Evolutionary conservation across 2,797 vertebrate genomes (phyloP).

Genomic region (Argya squamiceps): DNA sequence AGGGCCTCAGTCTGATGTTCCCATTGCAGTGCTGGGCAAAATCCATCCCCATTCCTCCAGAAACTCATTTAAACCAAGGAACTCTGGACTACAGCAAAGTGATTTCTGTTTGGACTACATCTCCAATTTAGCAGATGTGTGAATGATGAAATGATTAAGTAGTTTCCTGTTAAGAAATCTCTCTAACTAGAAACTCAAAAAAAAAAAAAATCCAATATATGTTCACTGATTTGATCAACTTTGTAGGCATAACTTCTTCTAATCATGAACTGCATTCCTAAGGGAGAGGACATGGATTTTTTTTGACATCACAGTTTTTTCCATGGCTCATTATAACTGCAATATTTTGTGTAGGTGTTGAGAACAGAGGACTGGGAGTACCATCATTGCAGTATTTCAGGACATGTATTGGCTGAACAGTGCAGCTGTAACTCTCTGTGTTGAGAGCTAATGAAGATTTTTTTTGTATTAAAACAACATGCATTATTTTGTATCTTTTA

Average conservation of each 20-base stretch:
- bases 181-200: too few species aligned
- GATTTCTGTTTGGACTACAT: not conserved
- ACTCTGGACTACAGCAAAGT: conserved; percentile 48
- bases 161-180: too few species aligned
- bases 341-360: not conserved
- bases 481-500: not conserved
- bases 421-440: not conserved
- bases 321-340: not conserved
- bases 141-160: too few species aligned
- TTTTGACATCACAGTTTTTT: not conserved
- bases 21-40: conserved; percentile 17
- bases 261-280: too few species aligned
- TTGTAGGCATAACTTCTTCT: too few species aligned
- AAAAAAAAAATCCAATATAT: not conserved
- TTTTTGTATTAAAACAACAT: not conserved
- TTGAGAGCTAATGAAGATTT: not conserved
- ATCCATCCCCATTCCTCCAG: conserved; percentile 32
- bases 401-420: not conserved
- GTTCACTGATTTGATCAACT: too few species aligned
- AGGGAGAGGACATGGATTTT: not conserved
- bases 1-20: not conserved
- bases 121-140: too few species aligned
- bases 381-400: not conserved
- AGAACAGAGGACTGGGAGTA: not conserved
- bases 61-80: conserved; percentile 71